Evolutionary conservation across 2,113 vertebrate genomes (phyloP), one percentile per base, ranked within the genome.

Genomic region (Menura novaehollandiae): DNA sequence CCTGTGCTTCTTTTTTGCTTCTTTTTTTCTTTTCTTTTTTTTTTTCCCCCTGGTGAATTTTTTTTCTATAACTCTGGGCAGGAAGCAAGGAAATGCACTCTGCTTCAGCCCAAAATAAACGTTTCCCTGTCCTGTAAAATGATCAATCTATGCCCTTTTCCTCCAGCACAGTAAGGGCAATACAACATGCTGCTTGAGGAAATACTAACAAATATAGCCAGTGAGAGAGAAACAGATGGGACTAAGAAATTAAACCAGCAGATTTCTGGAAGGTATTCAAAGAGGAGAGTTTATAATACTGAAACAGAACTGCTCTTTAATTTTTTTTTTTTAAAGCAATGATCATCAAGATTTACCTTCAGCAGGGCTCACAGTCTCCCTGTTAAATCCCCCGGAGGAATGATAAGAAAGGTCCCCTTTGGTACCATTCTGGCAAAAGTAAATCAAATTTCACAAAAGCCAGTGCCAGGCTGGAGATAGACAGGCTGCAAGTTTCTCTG

Each of bases 121-220:
- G 46, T 97, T 93, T 98, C 96, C 94, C 83, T 94, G 91, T 97
- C 97, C 97, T 93, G 95, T 96, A 97, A 97, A 98, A 98, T 97
- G 97, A 98, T 98, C 98, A 98, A 97, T 98, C 97, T 97, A 47
- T 97, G 97, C 96, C 97, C 98, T 95, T 97, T 97, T 97, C 97
- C 96, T 97, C 96, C 92, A 97, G 97, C 96, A 93, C 96, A 95
- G 93, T 80, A 88, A 97, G 98, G 97, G 98, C 97, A 97, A 96
- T 98, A 95, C 97, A 98, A 97, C 98, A 96, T 95, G 97, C 97
- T 97, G 98, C 98, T 98, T 96, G 97, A 97, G 97, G 98, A 98
- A 98, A 98, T 98, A 98, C 97, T 98, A 98, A 98, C 97, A 98
- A 98, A 98, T 97, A 98, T 97, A 98, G 97, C 97, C 97, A 97